phyloP scores from a whole-genome alignment of 2,888 invertebrate species.

The Lepetodrilus schrolli region DNA sequence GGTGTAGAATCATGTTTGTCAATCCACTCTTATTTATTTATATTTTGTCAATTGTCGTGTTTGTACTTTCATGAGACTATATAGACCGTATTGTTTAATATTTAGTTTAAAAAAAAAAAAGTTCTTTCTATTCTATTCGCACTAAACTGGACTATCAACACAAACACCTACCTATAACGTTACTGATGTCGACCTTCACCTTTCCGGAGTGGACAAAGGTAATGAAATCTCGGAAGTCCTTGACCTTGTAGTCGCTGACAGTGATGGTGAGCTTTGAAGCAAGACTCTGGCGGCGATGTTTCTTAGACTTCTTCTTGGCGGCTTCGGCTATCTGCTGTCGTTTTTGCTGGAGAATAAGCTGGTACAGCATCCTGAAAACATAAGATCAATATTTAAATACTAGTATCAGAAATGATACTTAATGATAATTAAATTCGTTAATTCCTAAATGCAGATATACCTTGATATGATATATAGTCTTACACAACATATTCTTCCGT shows the following conservation, averaged over 20 bases:
- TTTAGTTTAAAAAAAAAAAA: background rate
- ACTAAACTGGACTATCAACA: background rate
- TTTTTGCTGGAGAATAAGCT: constrained; percentile 17
- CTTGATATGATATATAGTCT: no score
- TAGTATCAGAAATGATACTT: no score
- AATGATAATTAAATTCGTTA: no score
- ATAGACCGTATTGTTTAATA: background rate
- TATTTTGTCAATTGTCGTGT: no score
- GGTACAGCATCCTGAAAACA: constrained; percentile 11
- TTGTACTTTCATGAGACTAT: no score
- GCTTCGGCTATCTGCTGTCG: background rate
- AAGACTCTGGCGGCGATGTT: background rate
- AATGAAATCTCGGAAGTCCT: background rate
- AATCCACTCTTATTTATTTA: no score
- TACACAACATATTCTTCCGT: no score
- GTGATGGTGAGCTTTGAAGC: background rate
- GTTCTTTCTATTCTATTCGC: background rate
- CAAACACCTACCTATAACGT: background rate
- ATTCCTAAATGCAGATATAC: no score
- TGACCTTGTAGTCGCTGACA: background rate
- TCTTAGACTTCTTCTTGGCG: background rate
- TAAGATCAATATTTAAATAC: background rate
- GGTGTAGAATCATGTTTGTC: no score
- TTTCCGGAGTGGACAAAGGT: constrained; percentile 19
- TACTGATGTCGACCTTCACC: background rate